Percentiles rank a stretch among this genome's conserved stretches.
phyloP scores from a whole-genome alignment of 2,888 invertebrate species.

The Xanthia togata region DNA sequence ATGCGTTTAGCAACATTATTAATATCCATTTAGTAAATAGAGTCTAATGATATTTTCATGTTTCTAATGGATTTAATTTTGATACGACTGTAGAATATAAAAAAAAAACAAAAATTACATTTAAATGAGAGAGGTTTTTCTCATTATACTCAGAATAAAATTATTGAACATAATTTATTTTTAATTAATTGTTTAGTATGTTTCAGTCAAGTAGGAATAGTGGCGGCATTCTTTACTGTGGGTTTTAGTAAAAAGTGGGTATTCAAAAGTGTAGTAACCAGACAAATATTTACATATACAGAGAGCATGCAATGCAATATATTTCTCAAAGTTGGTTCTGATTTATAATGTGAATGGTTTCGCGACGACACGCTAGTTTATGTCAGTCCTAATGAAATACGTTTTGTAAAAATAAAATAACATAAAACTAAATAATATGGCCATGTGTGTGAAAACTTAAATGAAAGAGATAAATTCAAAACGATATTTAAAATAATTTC shows the following conservation, averaged over 20 bases:
- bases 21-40: conserved; percentile 12
- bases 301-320: conserved; percentile 75
- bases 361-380: background rate
- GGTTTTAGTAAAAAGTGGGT: conserved; percentile 11
- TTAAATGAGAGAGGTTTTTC: too few relatives aligned
- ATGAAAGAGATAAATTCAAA: conserved; percentile 46
- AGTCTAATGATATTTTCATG: conserved; percentile 28
- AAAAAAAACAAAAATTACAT: too few relatives aligned
- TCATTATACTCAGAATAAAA: background rate
- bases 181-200: too few relatives aligned
- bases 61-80: conserved; percentile 11
- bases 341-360: conserved; percentile 19
- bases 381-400: conserved; percentile 16
- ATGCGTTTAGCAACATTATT: conserved; percentile 68
- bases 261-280: conserved; percentile 38
- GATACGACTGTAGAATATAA: background rate
- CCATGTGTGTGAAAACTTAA: conserved; percentile 67
- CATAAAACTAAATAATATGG: conserved; percentile 71
- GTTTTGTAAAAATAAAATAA: conserved; percentile 32
- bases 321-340: conserved; percentile 86
- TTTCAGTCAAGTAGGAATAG: background rate
- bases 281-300: conserved; percentile 64
- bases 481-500: background rate
- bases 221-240: conserved; percentile 4
- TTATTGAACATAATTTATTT: background rate